Conservation (phyloP, 2,797 vertebrate species). For the Enteromius afrohamiltoni region DNA sequence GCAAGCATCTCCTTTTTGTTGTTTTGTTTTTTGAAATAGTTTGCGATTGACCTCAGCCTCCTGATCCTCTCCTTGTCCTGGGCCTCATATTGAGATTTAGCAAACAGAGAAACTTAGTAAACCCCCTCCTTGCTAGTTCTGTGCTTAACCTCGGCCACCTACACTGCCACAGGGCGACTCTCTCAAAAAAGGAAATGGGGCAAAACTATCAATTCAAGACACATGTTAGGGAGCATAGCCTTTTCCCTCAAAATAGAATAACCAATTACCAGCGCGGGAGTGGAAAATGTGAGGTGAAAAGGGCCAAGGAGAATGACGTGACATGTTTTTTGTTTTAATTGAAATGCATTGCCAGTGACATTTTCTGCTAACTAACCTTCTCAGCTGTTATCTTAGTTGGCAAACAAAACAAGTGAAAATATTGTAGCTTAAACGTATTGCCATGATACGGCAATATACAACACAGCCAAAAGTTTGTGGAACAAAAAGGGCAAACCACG, state of each 20-base stretch:
- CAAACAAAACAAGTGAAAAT: background rate
- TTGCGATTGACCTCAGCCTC: constrained; percentile 30
- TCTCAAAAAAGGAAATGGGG: constrained; percentile 36
- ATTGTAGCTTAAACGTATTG: background rate
- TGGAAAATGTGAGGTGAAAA: constrained; percentile 29
- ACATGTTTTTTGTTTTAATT: background rate
- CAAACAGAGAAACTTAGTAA: constrained; percentile 13
- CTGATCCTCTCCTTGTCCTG: constrained; percentile 23
- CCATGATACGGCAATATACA: background rate
- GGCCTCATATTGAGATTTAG: constrained; percentile 21
- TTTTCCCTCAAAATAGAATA: constrained; percentile 29
- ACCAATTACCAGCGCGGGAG: constrained; percentile 11
- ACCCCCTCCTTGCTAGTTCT: constrained; percentile 1
- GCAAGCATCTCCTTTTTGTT: constrained; percentile 25
- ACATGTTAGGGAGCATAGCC: constrained; percentile 32
- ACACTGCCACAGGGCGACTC: constrained; percentile 41
- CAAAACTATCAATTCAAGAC: constrained; percentile 44
- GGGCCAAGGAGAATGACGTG: constrained; percentile 1
- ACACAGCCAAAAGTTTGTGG: background rate
- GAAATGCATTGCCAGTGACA: constrained; percentile 2
- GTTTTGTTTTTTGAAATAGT: constrained; percentile 37
- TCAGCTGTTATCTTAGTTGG: background rate
- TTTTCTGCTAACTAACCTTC: background rate
- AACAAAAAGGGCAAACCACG: background rate
- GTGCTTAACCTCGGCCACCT: constrained; percentile 40